phyloP scores from a whole-genome alignment of 2,113 vertebrate genomes.

The Rutilus rutilus region DNA sequence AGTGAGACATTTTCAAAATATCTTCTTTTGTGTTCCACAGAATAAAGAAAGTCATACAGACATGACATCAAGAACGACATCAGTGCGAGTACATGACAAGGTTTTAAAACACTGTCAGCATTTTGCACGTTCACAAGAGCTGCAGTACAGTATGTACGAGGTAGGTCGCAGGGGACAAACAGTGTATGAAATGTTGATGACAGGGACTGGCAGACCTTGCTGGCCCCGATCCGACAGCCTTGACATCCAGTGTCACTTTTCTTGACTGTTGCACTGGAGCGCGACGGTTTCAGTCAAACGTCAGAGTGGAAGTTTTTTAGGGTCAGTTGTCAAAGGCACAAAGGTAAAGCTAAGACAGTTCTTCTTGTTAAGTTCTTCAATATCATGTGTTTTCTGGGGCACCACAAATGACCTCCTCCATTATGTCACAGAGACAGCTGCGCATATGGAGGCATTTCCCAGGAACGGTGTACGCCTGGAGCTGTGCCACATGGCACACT shows the following conservation, averaged over 20 bases:
- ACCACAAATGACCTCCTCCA: not conserved
- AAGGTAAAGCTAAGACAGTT: slow-evolving; percentile 5
- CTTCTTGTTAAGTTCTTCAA: slow-evolving; percentile 16
- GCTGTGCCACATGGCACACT: slow-evolving; percentile 32
- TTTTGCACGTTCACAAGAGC: not conserved
- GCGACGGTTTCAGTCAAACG: not conserved
- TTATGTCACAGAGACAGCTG: slow-evolving; percentile 31
- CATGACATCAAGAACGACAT: no score
- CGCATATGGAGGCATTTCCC: slow-evolving; percentile 2
- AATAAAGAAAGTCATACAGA: not conserved
- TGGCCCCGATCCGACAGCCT: slow-evolving; percentile 9
- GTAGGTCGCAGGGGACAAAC: slow-evolving; percentile 1
- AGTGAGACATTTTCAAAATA: no score
- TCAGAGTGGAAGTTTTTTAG: not conserved
- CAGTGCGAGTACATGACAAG: not conserved
- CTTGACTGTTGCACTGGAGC: not conserved
- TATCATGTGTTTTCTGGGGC: not conserved
- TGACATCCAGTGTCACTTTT: slow-evolving; percentile 19
- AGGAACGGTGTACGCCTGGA: slow-evolving; percentile 33
- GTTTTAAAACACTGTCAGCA: not conserved
- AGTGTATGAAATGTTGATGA: not conserved
- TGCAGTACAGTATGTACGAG: not conserved
- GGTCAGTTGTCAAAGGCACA: not conserved
- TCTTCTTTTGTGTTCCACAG: not conserved
- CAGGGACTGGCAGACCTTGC: slow-evolving; percentile 13